These are phyloP conservation scores for Nycteola revayana DNA, from an alignment of 2,888 invertebrate species.

Conservation along the genomic window DNA sequence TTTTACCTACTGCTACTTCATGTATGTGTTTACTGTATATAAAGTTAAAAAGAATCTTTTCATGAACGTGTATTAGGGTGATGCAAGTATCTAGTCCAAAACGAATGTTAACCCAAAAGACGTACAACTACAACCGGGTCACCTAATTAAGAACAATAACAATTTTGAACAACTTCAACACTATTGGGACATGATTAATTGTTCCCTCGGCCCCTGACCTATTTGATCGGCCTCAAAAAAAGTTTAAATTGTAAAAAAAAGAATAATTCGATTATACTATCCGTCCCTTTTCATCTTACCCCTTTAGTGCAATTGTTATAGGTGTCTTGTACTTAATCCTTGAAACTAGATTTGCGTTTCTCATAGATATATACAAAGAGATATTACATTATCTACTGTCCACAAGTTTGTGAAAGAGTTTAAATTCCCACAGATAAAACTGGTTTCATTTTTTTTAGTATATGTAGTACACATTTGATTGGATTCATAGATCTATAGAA, in stretches of 20 bases:
- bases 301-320: constrained; percentile 38
- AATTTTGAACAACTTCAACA: not conserved
- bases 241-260: constrained; percentile 8
- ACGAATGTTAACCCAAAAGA: too few species aligned
- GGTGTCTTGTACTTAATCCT: constrained; percentile 46
- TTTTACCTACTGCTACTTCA: too few species aligned
- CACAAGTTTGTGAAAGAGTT: constrained; percentile 43
- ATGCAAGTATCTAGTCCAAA: too few species aligned
- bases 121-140: constrained; percentile 20
- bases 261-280: constrained; percentile 30
- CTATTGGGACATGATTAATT: constrained; percentile 34
- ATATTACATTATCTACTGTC: not conserved
- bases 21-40: too few species aligned
- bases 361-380: constrained; percentile 50
- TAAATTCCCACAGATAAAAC: constrained; percentile 42
- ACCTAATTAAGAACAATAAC: constrained; percentile 31
- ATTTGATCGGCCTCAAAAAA: constrained; percentile 20
- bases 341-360: constrained; percentile 43
- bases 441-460: constrained; percentile 43
- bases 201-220: constrained; percentile 33
- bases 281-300: constrained; percentile 31
- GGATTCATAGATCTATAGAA: constrained; percentile 25
- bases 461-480: constrained; percentile 27
- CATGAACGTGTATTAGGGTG: too few species aligned
- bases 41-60: too few species aligned